These are phyloP conservation scores for Hipposideros larvatus DNA, from an alignment of 2,797 vertebrate genomes.

Conservation along the genomic window DNA sequence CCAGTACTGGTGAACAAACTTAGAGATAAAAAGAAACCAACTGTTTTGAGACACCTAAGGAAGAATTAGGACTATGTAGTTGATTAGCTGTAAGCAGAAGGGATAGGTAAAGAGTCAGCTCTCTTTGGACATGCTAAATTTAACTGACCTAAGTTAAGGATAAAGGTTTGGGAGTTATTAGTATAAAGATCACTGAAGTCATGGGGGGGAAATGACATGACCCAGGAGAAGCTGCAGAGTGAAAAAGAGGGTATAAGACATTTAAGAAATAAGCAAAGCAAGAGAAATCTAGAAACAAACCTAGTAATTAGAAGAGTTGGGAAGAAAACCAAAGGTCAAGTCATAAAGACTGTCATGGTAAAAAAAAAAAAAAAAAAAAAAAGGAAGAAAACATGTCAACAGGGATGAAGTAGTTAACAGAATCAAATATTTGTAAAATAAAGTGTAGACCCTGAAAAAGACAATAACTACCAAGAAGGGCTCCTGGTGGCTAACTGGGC, in stretches of 20 bases:
- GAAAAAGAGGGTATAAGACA: not conserved
- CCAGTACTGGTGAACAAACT: not conserved
- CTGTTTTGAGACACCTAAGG: not conserved
- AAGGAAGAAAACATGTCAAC: not conserved
- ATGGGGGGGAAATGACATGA: not conserved
- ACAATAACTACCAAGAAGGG: too few species aligned
- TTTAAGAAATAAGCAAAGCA: conserved; percentile 40
- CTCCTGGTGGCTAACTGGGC: too few species aligned
- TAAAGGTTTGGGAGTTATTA: not conserved
- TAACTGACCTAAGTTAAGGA: conserved; percentile 5
- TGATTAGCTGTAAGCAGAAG: not conserved
- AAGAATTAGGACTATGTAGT: not conserved
- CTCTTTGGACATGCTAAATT: not conserved
- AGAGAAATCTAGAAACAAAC: not conserved
- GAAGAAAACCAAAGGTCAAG: not conserved
- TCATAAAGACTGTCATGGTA: not conserved
- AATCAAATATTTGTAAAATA: conserved; percentile 39
- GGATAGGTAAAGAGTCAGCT: not conserved
- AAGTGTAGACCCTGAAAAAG: not conserved
- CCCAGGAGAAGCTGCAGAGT: not conserved
- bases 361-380: not conserved
- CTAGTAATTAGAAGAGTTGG: not conserved
- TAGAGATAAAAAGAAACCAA: not conserved
- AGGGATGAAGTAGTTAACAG: not conserved
- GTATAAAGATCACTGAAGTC: not conserved